A percentile compares a stretch with the other conserved stretches of the same genome.
These are phyloP conservation scores for Noctua comes DNA, from an alignment of 2,888 invertebrate species.

Conservation along the genomic window DNA sequence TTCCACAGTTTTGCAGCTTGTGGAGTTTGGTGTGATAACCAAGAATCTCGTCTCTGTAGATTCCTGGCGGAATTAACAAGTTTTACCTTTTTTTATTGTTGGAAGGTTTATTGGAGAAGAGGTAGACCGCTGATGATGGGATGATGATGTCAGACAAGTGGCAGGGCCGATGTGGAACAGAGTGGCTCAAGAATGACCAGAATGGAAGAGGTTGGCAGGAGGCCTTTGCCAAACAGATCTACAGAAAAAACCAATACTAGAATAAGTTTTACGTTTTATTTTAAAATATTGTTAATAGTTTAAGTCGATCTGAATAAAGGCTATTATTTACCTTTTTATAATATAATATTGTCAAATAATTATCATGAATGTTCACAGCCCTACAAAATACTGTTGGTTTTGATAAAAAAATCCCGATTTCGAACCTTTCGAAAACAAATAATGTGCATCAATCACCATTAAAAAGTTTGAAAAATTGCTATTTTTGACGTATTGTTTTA, in stretches of 20 bases:
- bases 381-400: not conserved
- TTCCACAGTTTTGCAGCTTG: not conserved
- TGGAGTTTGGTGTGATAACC: not conserved
- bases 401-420: not conserved
- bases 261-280: too few relatives aligned
- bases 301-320: too few relatives aligned
- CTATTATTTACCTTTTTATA: not conserved
- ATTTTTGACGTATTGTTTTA: constrained; percentile 5
- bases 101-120: too few relatives aligned
- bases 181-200: too few relatives aligned
- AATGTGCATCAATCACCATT: constrained; percentile 7
- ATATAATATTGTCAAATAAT: not conserved
- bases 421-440: not conserved
- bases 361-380: not conserved
- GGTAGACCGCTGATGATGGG: too few relatives aligned
- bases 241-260: too few relatives aligned
- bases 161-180: too few relatives aligned
- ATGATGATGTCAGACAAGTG: too few relatives aligned
- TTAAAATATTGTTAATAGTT: too few relatives aligned
- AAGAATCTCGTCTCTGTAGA: not conserved
- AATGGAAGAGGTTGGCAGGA: too few relatives aligned
- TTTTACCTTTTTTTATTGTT: not conserved
- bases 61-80: not conserved
- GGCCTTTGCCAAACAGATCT: too few relatives aligned
- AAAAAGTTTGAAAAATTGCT: not conserved